Base-by-base conservation (phyloP, 2,797 vertebrate species). In the Aplochiton taeniatus region DNA sequence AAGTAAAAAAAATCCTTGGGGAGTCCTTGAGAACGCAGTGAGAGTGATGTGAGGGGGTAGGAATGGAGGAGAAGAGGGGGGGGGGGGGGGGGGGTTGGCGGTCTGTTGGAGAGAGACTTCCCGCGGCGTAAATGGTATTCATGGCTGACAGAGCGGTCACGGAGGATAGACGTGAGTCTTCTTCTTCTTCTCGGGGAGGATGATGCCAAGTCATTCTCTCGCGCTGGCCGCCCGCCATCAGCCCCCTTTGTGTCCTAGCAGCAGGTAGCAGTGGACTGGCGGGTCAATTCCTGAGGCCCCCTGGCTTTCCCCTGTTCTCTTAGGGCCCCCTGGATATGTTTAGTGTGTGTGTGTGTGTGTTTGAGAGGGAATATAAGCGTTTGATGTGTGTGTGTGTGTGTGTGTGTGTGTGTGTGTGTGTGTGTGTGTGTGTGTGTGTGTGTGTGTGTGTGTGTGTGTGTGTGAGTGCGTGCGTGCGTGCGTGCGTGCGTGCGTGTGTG, bases 211-310 rank as follows among this genome's bases (percentile, higher is more conserved):
- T 88, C 85, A 91, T 91, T 92, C 91, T 92, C 88, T 73, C 70
- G 76, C 62, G 61, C 66, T 83, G 85, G 62, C 87, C 68, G 74
- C 79, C 81, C 68, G 66, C 87, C 84, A 70, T 86, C 85, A 87
- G 86, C 82, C 70, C 79, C 69, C 78, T 90, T 94, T 94, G 92
- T 93, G 83, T 62, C 64, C 17, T 76, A 94, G 84, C 94, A 94
- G 93, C 92, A 94, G 93, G 94, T 92, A 91, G 89, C 89, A 50
- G 60, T 68, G 85, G 88, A 92, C 82, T 89, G 89, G 89, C 83
- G 89, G 91, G 91, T 93, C 93, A 93, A 87, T 82, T 88, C 85
- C 82, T 61, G 85, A 85, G 84, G 79, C 70, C 51, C 43, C 46
- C 8, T 11, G 51, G n/a, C 50, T 20, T 58, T 76, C 52, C 4